A percentile compares a stretch with the other conserved stretches of the same genome.
Evolutionary conservation across 2,797 vertebrate genomes (phyloP).

Genomic region (Vespertilio murinus): DNA sequence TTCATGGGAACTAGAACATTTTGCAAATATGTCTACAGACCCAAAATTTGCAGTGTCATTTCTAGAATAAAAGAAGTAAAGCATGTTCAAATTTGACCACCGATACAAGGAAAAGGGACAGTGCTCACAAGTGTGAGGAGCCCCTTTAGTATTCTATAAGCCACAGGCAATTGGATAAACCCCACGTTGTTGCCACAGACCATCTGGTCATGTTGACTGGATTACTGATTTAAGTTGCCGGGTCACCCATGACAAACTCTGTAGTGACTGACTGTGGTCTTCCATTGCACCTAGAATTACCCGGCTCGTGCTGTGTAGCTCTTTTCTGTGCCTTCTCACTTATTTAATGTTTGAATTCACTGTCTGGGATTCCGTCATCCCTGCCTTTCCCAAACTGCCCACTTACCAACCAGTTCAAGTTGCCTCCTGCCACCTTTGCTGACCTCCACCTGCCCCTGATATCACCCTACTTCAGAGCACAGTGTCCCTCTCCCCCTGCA

Average conservation of each 20-base stretch:
- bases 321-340: neutral
- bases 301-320: neutral
- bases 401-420: neutral
- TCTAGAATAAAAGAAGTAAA: neutral
- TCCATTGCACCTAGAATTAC: neutral
- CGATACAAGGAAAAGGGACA: neutral
- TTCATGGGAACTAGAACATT: neutral
- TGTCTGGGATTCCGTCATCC: neutral
- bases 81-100: neutral
- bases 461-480: neutral
- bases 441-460: too few relatives aligned
- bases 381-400: neutral
- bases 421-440: neutral
- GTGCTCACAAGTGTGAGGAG: neutral
- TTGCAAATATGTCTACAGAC: neutral
- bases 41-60: neutral
- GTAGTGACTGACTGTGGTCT: neutral
- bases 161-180: neutral
- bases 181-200: neutral
- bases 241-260: neutral
- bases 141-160: neutral
- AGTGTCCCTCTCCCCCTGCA: accelerated
- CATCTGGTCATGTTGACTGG: neutral
- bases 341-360: neutral
- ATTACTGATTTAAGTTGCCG: neutral